Conservation (phyloP, 2,797 vertebrate genomes). For the Fistularia tabacaria region DNA sequence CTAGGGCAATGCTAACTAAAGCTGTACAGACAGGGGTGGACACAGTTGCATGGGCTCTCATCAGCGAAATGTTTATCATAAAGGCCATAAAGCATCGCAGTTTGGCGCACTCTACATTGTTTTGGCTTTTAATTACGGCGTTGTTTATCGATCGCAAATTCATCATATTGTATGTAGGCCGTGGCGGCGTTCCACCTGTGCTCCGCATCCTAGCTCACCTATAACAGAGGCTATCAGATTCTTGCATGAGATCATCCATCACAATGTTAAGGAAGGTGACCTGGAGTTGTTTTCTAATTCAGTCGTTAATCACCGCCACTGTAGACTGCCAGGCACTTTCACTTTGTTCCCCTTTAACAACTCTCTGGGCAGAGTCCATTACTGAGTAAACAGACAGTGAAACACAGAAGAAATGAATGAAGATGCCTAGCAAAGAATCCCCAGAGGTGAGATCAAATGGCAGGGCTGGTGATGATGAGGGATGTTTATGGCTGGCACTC, state of each 20-base stretch:
- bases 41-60: conserved; percentile 40
- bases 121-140: conserved; percentile 33
- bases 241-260: conserved; percentile 53
- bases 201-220: conserved; percentile 20
- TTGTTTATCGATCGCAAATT: conserved; percentile 20
- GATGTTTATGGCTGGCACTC: conserved; percentile 69
- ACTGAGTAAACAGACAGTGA: conserved; percentile 66
- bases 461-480: conserved; percentile 64
- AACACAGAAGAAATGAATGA: conserved; percentile 61
- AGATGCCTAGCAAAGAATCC: conserved; percentile 53
- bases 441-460: conserved; percentile 70
- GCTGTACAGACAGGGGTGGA: conserved; percentile 51
- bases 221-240: conserved; percentile 45
- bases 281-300: conserved; percentile 65
- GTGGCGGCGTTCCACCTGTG: conserved; percentile 7
- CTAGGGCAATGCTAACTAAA: conserved; percentile 46
- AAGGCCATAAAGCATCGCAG: conserved; percentile 14
- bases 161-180: background rate
- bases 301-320: conserved; percentile 64
- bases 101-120: conserved; percentile 10
- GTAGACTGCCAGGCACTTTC: conserved; percentile 50
- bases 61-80: conserved; percentile 31
- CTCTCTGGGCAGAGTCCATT: conserved; percentile 70
- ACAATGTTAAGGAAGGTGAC: conserved; percentile 67
- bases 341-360: conserved; percentile 56